Percentiles rank a stretch among this genome's conserved stretches.
Evolutionary conservation across 2,113 vertebrate genomes (phyloP).

Genomic region (Circaetus gallicus): DNA sequence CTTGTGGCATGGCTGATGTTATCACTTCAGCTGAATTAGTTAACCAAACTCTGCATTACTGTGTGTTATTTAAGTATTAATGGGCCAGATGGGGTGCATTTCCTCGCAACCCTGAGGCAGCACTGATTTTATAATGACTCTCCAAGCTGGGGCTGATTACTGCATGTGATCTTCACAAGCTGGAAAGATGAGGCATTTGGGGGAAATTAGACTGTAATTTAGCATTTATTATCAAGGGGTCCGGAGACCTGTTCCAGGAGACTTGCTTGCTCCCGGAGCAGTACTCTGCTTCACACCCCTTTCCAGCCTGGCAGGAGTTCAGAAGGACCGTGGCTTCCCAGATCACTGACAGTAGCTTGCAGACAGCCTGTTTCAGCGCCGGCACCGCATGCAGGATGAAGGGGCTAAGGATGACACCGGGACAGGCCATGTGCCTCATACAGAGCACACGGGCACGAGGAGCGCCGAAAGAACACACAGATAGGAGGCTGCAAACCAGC

Average conservation of each 20-base stretch:
- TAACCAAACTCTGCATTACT: not conserved
- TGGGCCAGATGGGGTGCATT: not conserved
- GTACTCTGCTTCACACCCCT: not conserved
- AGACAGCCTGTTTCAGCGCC: fast-evolving
- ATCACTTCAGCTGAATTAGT: not conserved
- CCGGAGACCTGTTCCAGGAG: not conserved
- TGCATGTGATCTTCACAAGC: not conserved
- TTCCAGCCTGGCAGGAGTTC: not conserved
- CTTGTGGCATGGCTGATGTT: not conserved
- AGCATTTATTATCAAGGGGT: not conserved
- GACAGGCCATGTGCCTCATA: not conserved
- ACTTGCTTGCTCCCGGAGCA: not conserved
- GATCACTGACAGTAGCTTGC: fast-evolving
- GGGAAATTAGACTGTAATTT: not conserved
- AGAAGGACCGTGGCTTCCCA: fast-evolving
- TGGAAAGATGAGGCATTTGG: not conserved
- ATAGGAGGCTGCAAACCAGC: not conserved
- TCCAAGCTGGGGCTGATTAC: not conserved
- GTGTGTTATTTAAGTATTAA: not conserved
- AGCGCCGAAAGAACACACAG: fast-evolving
- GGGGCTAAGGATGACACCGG: fast-evolving
- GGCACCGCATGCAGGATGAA: fast-evolving
- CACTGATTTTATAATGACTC: not conserved
- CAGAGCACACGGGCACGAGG: fast-evolving
- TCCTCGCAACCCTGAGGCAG: not conserved